phyloP scores from a whole-genome alignment of 2,888 invertebrate species.

The Caenorhabditis auriculariae region DNA sequence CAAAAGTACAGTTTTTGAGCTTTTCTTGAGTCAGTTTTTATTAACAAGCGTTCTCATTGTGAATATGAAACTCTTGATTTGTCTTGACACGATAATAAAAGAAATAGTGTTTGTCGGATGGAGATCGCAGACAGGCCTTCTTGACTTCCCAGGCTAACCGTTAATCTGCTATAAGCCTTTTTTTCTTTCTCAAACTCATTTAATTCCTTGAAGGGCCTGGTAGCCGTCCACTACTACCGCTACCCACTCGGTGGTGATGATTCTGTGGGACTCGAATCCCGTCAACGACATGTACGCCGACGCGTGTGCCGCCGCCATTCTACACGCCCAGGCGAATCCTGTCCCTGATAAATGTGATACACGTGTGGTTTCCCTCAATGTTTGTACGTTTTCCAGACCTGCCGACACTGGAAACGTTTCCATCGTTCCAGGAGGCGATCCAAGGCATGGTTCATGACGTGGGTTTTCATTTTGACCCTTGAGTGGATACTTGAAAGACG shows the following conservation, averaged over 20 bases:
- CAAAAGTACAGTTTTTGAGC: no score
- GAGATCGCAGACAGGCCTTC: no score
- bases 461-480: constrained; percentile 5
- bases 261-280: constrained; percentile 93
- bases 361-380: no score
- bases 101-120: no score
- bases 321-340: constrained; percentile 75
- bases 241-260: constrained; percentile 71
- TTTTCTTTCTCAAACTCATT: no score
- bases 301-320: constrained; percentile 82
- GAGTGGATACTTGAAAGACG: no score
- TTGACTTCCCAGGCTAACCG: no score
- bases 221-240: constrained; percentile 19
- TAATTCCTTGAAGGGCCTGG: constrained; percentile 11
- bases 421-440: constrained; percentile 11
- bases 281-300: constrained; percentile 98
- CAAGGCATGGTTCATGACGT: constrained; percentile 33
- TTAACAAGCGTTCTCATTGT: no score
- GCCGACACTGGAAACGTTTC: constrained; percentile 6
- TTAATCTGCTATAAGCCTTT: no score
- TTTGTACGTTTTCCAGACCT: constrained; percentile 20
- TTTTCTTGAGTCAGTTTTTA: no score
- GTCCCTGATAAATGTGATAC: constrained; percentile 60
- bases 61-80: no score
- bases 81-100: no score